Evolutionary conservation across 2,888 invertebrate genomes (phyloP).

Genomic region (Acleris emargana): DNA sequence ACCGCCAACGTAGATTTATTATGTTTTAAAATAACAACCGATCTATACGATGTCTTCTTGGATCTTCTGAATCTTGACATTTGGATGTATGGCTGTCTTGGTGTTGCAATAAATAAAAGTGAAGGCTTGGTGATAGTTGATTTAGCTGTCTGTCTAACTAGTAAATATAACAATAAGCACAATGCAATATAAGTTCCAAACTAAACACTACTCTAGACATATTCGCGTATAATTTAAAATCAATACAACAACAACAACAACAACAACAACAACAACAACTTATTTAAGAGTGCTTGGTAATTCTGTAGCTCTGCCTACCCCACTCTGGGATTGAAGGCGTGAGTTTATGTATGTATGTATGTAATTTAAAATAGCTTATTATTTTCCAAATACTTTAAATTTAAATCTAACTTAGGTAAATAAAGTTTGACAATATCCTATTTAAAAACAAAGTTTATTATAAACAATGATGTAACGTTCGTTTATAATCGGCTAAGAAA

Average conservation of each 20-base stretch:
- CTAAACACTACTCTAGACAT: background rate
- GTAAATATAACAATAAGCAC: background rate
- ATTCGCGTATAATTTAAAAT: too few relatives aligned
- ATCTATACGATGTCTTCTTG: slow-evolving; percentile 28
- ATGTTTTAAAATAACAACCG: slow-evolving; percentile 23
- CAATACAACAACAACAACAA: too few relatives aligned
- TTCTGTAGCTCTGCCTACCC: too few relatives aligned
- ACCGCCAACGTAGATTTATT: slow-evolving; percentile 25
- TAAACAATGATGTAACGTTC: background rate
- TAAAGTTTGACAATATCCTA: background rate
- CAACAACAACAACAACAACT: too few relatives aligned
- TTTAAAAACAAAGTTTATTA: background rate
- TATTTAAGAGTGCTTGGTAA: too few relatives aligned
- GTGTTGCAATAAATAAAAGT: slow-evolving; percentile 22
- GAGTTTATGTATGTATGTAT: too few relatives aligned
- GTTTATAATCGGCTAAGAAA: slow-evolving; percentile 14
- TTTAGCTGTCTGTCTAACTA: slow-evolving; percentile 7
- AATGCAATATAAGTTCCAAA: background rate
- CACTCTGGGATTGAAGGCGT: too few relatives aligned
- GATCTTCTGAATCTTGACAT: slow-evolving; percentile 6
- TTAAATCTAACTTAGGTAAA: too few relatives aligned
- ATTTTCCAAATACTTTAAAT: too few relatives aligned
- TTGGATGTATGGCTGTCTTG: slow-evolving; percentile 27
- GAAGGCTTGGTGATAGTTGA: slow-evolving; percentile 19
- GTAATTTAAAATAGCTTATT: too few relatives aligned